A percentile compares a stretch with the other conserved stretches of the same genome.
Conservation (phyloP, 37 sponge, comb jelly and placozoan species). For the Agelas oroides region DNA sequence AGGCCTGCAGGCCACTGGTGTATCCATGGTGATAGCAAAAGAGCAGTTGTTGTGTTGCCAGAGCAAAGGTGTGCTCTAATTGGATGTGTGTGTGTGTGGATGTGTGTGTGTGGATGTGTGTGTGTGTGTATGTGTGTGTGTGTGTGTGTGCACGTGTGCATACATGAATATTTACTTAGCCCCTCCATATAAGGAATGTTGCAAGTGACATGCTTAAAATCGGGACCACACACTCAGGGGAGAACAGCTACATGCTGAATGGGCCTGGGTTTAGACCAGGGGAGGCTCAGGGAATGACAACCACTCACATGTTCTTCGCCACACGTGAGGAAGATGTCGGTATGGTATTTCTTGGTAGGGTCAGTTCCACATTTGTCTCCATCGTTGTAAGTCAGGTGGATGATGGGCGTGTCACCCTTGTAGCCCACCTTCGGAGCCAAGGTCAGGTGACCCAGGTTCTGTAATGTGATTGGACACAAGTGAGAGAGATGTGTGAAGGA, state of each 20-base stretch:
- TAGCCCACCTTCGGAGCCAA: slow-evolving; percentile 6
- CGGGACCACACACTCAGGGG: too few species aligned
- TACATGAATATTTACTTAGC: too few species aligned
- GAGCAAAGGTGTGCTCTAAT: slow-evolving; percentile 26
- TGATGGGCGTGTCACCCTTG: not conserved
- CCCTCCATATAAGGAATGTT: too few species aligned
- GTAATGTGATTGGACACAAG: not conserved
- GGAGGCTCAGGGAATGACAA: too few species aligned
- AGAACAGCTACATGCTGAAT: too few species aligned
- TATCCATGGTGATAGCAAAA: slow-evolving; percentile 10
- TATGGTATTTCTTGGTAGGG: slow-evolving; percentile 3
- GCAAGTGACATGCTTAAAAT: too few species aligned
- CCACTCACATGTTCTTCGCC: not conserved
- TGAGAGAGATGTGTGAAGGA: too few species aligned
- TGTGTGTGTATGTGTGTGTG: slow-evolving; percentile 34
- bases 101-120: slow-evolving; percentile 45
- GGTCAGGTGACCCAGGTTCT: slow-evolving; percentile 65
- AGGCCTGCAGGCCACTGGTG: slow-evolving; percentile 5
- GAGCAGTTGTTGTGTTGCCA: slow-evolving; percentile 6
- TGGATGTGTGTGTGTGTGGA: slow-evolving; percentile 39
- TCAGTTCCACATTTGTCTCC: slow-evolving; percentile 28
- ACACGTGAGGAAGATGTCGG: slow-evolving; percentile 38
- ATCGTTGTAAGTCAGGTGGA: slow-evolving; percentile 19
- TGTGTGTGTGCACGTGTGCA: slow-evolving; percentile 40
- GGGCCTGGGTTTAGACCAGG: too few species aligned